Evolutionary conservation across 2,888 invertebrate species (phyloP).

Genomic region (Plebejus anna): DNA sequence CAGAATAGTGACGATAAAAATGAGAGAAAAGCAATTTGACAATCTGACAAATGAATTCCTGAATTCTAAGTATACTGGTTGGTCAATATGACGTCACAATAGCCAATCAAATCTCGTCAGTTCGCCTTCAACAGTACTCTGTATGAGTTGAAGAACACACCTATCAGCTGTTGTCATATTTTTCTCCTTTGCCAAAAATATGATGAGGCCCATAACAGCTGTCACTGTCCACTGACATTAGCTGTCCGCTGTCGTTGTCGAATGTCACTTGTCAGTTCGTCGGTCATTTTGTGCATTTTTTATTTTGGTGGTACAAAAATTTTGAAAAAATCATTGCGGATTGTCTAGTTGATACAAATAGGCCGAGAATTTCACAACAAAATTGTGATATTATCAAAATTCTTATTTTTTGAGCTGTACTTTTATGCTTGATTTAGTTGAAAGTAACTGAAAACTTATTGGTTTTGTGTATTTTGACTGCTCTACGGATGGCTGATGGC

Average conservation of each 20-base stretch:
- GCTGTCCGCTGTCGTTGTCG: neutral
- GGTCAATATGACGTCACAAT: neutral
- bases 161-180: conserved; percentile 4
- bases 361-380: neutral
- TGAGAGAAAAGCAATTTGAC: neutral
- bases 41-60: neutral
- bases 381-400: neutral
- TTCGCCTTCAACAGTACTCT: neutral
- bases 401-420: neutral
- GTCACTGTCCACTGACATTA: neutral
- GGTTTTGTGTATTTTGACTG: conserved; percentile 22
- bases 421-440: neutral
- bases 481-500: conserved; percentile 27
- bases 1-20: neutral
- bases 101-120: neutral
- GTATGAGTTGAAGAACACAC: neutral
- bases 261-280: neutral
- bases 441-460: neutral
- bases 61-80: neutral
- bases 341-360: neutral
- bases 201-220: neutral
- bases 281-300: neutral
- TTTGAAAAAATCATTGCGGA: neutral
- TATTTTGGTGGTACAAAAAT: neutral
- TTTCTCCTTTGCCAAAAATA: neutral